Conservation (phyloP, 2,113 vertebrate genomes). For the Galbula dea region DNA sequence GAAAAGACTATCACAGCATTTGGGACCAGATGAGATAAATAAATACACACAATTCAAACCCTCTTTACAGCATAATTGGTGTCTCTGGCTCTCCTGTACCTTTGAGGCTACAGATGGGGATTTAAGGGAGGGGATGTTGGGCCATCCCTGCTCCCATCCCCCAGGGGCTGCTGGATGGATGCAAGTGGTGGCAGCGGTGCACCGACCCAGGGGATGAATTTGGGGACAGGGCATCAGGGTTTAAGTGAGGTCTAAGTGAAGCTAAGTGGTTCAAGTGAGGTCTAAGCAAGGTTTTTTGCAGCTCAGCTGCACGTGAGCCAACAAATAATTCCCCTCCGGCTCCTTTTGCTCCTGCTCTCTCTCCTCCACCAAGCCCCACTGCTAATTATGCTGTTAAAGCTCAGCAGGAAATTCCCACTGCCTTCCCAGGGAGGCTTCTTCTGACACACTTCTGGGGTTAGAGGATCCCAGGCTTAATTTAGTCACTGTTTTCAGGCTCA, state of each 20-base stretch:
- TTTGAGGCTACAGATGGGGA: neutral
- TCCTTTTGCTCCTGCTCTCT: neutral
- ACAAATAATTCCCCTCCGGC: neutral
- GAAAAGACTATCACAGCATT: neutral
- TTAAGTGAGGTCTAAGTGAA: neutral
- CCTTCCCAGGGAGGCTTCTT: neutral
- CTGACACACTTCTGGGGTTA: neutral
- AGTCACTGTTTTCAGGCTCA: neutral
- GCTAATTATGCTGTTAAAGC: neutral
- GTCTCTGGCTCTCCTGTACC: neutral
- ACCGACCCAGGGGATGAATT: fast-evolving
- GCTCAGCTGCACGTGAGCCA: neutral
- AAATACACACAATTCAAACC: neutral
- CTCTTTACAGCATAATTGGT: neutral
- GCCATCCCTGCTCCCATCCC: neutral
- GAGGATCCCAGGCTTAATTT: neutral
- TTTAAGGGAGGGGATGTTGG: fast-evolving
- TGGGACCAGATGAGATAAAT: no score
- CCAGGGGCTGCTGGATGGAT: fast-evolving
- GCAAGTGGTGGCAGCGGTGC: fast-evolving
- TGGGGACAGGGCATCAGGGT: fast-evolving
- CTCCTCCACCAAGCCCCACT: neutral
- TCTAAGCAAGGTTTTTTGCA: neutral
- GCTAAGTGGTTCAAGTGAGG: fast-evolving
- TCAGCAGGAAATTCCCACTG: neutral